Conservation (phyloP, 2,113 vertebrate genomes). For the Phyllopteryx taeniolatus region DNA sequence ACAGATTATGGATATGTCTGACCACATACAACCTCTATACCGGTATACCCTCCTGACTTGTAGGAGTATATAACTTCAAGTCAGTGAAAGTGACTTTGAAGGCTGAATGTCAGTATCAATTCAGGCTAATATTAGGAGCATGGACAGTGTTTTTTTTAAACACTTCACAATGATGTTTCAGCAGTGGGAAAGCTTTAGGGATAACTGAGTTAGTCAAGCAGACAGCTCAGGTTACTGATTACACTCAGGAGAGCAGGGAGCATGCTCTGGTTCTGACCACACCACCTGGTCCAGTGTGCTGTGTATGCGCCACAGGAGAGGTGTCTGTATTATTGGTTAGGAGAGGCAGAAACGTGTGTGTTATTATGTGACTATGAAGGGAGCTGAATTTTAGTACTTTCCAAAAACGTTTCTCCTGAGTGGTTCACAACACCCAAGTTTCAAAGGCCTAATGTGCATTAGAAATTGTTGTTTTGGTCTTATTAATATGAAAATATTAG, state of each 20-base stretch:
- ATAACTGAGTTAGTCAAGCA: constrained; percentile 67
- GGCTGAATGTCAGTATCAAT: constrained; percentile 28
- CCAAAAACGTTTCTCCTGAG: constrained; percentile 24
- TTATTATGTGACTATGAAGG: constrained; percentile 28
- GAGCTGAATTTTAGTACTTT: constrained; percentile 29
- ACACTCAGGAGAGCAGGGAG: constrained; percentile 65
- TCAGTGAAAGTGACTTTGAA: constrained; percentile 45
- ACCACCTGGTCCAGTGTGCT: constrained; percentile 54
- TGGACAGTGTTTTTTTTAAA: constrained; percentile 44
- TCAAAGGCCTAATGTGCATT: constrained; percentile 38
- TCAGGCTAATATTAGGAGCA: constrained; percentile 28
- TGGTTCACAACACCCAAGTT: constrained; percentile 19
- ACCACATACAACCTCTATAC: constrained; percentile 28
- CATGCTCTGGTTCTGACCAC: constrained; percentile 58
- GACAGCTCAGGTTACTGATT: constrained; percentile 68
- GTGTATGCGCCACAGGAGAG: constrained; percentile 13
- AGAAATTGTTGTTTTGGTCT: constrained; percentile 41
- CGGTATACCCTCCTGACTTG: constrained; percentile 21
- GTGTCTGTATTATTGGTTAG: constrained; percentile 31
- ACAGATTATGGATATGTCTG: constrained; percentile 36
- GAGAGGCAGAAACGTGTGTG: constrained; percentile 31
- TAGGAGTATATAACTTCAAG: constrained; percentile 18
- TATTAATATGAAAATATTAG: constrained; percentile 45
- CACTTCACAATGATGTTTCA: constrained; percentile 39
- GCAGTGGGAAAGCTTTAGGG: constrained; percentile 52